Percentiles rank a stretch among this genome's conserved stretches.
Conservation (phyloP, 1,140 invertebrate genomes). For the Anastrepha obliqua region DNA sequence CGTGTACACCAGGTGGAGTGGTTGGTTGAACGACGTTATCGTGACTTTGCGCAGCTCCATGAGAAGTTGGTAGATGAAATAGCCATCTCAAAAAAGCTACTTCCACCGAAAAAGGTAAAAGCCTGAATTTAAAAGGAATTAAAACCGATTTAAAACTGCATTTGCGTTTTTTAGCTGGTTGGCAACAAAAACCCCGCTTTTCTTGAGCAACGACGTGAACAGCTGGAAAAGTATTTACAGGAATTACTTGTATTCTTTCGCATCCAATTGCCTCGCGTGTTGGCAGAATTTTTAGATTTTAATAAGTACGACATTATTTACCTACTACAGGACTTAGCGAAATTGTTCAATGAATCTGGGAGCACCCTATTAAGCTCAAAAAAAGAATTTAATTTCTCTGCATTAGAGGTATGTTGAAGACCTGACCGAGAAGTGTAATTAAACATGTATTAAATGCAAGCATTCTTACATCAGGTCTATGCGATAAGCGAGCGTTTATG, state of each 20-base stretch:
- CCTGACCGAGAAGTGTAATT: too few species aligned
- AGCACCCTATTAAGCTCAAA: constrained; percentile 79
- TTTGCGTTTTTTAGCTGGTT: constrained; percentile 74
- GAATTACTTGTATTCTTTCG: constrained; percentile 81
- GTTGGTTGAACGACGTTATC: constrained; percentile 90
- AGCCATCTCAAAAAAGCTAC: constrained; percentile 86
- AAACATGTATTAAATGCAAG: too few species aligned
- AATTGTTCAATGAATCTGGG: constrained; percentile 82
- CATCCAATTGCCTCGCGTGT: constrained; percentile 80
- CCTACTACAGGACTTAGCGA: constrained; percentile 85
- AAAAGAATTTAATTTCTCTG: constrained; percentile 81
- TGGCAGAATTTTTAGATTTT: constrained; percentile 87
- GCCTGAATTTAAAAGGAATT: not conserved
- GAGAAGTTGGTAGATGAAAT: constrained; percentile 86
- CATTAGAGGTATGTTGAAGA: constrained; percentile 80
- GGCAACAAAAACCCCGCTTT: constrained; percentile 88
- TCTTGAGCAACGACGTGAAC: constrained; percentile 86
- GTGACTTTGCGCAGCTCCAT: constrained; percentile 91
- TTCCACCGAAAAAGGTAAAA: constrained; percentile 92
- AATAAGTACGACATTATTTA: constrained; percentile 89
- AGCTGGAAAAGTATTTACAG: constrained; percentile 88
- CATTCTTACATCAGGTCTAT: constrained; percentile 79
- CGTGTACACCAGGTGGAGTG: constrained; percentile 83
- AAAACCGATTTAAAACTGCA: not conserved
- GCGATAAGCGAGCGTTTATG: constrained; percentile 91